Evolutionary conservation across 2,113 vertebrate genomes (phyloP).

Genomic region (Calidris pugnax): DNA sequence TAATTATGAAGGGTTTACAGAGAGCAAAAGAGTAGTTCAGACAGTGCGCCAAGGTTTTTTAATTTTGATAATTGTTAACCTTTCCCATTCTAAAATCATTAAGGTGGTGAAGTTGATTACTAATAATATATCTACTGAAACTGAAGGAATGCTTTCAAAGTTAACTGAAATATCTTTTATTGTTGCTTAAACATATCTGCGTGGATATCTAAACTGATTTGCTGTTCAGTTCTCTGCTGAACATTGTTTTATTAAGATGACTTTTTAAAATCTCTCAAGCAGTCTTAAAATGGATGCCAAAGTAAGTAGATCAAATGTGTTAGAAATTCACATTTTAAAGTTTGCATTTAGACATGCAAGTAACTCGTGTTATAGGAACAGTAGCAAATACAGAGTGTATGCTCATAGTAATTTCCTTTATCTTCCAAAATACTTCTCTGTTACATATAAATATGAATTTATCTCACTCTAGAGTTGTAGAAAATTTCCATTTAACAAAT

Average conservation of each 20-base stretch:
- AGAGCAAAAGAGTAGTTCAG: not conserved
- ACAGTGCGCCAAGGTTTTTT: not conserved
- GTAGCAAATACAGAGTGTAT: not conserved
- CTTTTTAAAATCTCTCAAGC: constrained; percentile 48
- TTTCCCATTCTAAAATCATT: not conserved
- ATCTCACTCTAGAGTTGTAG: not conserved
- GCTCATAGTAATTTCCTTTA: not conserved
- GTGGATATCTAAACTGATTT: not conserved
- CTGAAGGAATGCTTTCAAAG: not conserved
- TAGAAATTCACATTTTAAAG: not conserved
- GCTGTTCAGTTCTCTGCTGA: not conserved
- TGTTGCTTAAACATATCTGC: not conserved
- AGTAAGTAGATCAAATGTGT: constrained; percentile 31
- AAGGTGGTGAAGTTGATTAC: not conserved
- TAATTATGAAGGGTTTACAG: not conserved
- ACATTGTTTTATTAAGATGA: not conserved
- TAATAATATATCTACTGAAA: not conserved
- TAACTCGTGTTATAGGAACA: not conserved
- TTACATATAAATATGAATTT: not conserved
- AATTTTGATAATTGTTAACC: not conserved
- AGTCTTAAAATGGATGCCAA: not conserved
- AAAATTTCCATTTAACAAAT: not conserved
- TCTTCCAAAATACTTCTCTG: not conserved
- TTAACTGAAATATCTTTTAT: not conserved
- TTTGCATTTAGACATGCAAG: not conserved